Percentiles rank a stretch among this genome's conserved stretches.
phyloP scores from a whole-genome alignment of 2,113 vertebrate genomes.

The Globicephala melas region DNA sequence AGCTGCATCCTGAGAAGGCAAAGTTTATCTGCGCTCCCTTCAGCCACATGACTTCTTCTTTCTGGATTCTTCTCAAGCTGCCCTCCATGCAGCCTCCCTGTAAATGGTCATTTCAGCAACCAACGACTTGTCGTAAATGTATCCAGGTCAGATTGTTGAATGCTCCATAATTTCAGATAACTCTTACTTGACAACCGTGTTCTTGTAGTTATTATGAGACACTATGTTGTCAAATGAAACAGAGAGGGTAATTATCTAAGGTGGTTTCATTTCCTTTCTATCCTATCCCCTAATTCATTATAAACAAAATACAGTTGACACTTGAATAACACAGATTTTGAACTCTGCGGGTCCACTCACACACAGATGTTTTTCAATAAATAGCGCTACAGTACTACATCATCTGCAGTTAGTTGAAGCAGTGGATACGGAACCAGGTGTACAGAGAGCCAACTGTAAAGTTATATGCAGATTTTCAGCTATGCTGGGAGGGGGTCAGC shows the following conservation, averaged over 20 bases:
- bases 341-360: not conserved
- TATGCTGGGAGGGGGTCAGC: not conserved
- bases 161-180: not conserved
- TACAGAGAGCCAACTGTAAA: not conserved
- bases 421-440: not conserved
- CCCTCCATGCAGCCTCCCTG: not conserved
- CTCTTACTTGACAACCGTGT: not conserved
- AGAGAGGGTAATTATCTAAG: not conserved
- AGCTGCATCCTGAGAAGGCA: not conserved
- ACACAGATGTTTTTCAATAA: not conserved
- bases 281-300: not conserved
- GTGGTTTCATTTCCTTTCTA: not conserved
- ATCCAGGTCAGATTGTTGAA: not conserved
- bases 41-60: not conserved
- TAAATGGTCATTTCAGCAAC: not conserved
- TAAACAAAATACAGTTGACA: not conserved
- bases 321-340: not conserved
- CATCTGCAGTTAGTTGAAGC: not conserved
- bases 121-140: not conserved
- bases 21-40: not conserved
- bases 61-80: not conserved
- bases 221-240: not conserved
- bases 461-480: not conserved
- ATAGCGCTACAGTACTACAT: not conserved
- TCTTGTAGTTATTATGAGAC: not conserved